Percentiles rank a stretch among this genome's conserved stretches.
Evolutionary conservation across 2,113 vertebrate genomes (phyloP).

Genomic region (Ceuthmochares aereus): DNA sequence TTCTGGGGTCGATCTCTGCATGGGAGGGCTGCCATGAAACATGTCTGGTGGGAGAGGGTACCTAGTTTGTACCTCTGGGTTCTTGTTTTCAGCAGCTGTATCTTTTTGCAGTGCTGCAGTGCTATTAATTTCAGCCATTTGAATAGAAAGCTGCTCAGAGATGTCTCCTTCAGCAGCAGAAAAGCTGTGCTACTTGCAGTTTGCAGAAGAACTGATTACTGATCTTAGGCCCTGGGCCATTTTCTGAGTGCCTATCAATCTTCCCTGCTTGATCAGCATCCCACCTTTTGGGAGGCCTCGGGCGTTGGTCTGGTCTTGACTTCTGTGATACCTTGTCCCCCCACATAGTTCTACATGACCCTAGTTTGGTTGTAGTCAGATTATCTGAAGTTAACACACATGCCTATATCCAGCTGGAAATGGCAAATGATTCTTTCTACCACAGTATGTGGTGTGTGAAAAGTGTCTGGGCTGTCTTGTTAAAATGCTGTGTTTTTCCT

Average conservation of each 20-base stretch:
- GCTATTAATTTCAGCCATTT: not conserved
- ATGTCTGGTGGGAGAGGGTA: not conserved
- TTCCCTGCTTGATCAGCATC: not conserved
- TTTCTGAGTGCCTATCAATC: not conserved
- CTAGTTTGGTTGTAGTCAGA: not conserved
- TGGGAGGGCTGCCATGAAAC: not conserved
- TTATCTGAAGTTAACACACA: not conserved
- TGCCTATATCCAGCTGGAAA: not conserved
- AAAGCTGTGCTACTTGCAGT: not conserved
- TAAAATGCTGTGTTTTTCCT: slow-evolving; percentile 22
- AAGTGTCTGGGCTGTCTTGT: not conserved
- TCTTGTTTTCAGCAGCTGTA: not conserved
- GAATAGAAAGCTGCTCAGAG: not conserved
- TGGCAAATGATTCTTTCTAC: not conserved
- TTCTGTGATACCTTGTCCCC: not conserved
- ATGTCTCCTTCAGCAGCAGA: not conserved
- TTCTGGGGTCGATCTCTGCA: not conserved
- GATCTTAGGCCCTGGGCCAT: not conserved
- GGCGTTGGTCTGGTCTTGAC: not conserved
- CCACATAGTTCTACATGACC: not conserved
- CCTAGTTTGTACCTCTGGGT: not conserved
- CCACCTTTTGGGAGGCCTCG: not conserved
- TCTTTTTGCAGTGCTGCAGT: not conserved
- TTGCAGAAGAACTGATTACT: not conserved
- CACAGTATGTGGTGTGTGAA: not conserved